A percentile compares a stretch with the other conserved stretches of the same genome.
These are phyloP conservation scores for Mixornis gularis DNA, from an alignment of 2,113 vertebrate species.

Conservation along the genomic window DNA sequence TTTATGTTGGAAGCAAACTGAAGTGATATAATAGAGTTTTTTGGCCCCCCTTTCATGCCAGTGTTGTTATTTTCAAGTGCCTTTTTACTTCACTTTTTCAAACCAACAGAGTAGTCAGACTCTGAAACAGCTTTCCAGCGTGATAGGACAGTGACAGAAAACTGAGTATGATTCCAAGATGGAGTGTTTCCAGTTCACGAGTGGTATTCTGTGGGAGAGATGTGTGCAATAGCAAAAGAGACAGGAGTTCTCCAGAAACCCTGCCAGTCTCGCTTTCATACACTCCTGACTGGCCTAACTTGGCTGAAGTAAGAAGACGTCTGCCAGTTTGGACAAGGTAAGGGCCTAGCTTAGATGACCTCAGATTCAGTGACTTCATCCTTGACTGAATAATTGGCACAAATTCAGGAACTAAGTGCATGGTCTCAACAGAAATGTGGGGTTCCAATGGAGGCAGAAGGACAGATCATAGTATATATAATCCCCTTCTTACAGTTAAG, in stretches of 20 bases:
- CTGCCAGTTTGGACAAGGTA: not conserved
- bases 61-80: not conserved
- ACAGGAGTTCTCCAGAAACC: not conserved
- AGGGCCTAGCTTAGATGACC: not conserved
- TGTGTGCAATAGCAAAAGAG: not conserved
- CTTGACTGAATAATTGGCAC: not conserved
- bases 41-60: not conserved
- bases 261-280: fast-evolving
- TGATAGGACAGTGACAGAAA: not conserved
- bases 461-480: not conserved
- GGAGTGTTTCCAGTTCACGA: not conserved
- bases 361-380: not conserved
- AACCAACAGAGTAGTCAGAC: not conserved
- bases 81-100: not conserved
- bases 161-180: not conserved
- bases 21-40: not conserved
- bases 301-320: not conserved
- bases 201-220: not conserved
- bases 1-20: constrained; percentile 25
- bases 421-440: not conserved
- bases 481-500: not conserved
- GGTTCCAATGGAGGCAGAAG: not conserved
- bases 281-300: not conserved
- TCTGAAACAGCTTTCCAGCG: not conserved
- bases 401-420: not conserved